Conservation (phyloP, 2,888 invertebrate genomes). For the Scaptodrosophila latifasciaeformis region DNA sequence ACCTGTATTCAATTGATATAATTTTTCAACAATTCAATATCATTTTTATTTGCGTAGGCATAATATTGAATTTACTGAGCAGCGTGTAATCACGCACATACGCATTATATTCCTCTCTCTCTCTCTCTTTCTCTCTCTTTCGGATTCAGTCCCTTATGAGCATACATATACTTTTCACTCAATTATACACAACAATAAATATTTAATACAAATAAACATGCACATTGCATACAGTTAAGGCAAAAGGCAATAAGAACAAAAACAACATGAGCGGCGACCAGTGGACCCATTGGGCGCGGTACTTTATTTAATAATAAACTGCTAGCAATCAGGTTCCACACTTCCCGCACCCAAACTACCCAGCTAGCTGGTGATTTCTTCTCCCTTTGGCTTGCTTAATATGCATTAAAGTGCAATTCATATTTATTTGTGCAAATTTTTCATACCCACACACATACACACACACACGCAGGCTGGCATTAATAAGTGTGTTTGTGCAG, state of each 20-base stretch:
- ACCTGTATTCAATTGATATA: constrained; percentile 38
- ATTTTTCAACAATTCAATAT: constrained; percentile 60
- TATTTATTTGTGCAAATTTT: constrained; percentile 68
- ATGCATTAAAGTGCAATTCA: constrained; percentile 67
- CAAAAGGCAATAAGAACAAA: constrained; percentile 1
- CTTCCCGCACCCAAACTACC: not conserved
- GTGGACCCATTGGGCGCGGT: constrained; percentile 34
- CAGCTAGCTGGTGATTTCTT: not conserved
- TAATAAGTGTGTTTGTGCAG: constrained; percentile 12
- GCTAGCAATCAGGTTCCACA: constrained; percentile 8
- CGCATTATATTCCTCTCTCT: no score
- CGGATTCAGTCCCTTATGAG: not conserved
- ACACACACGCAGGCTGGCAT: constrained; percentile 6
- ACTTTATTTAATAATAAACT: constrained; percentile 65
- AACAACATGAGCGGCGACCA: constrained; percentile 19
- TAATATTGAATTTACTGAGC: constrained; percentile 52
- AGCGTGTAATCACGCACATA: constrained; percentile 44
- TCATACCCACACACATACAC: constrained; percentile 31
- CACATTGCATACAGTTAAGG: no score
- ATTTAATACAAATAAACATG: constrained; percentile 56
- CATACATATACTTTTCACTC: constrained; percentile 64
- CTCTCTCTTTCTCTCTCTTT: no score
- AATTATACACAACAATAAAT: constrained; percentile 67
- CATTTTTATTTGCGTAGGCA: constrained; percentile 59
- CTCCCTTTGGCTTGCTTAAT: constrained; percentile 49